phyloP scores from a whole-genome alignment of 2,113 vertebrate genomes.

The Pampusana beccarii region DNA sequence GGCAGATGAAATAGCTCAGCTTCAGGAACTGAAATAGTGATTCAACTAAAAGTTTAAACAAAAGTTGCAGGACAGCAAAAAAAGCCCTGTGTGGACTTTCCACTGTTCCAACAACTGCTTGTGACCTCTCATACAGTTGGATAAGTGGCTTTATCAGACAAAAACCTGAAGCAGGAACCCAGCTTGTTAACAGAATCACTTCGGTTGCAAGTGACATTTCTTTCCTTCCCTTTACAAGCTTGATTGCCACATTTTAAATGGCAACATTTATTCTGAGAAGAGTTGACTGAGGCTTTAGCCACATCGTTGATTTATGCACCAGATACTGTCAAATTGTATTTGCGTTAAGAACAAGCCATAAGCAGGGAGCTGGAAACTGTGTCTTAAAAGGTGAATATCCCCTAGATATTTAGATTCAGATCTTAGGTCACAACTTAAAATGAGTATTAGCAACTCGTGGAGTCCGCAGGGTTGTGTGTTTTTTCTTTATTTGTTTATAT shows the following conservation, averaged over 20 bases:
- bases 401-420: background rate
- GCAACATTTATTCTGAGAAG: slow-evolving; percentile 38
- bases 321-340: background rate
- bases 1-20: background rate
- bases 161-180: slow-evolving; percentile 28
- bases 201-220: slow-evolving; percentile 39
- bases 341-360: background rate
- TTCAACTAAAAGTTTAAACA: slow-evolving; percentile 10
- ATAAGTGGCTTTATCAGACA: slow-evolving; percentile 33
- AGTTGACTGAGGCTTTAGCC: slow-evolving; percentile 10
- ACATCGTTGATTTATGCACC: background rate
- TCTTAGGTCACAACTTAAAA: slow-evolving; percentile 13
- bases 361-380: slow-evolving; percentile 12
- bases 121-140: slow-evolving; percentile 10
- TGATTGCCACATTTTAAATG: slow-evolving; percentile 52
- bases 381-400: slow-evolving; percentile 13
- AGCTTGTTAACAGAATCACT: slow-evolving; percentile 38
- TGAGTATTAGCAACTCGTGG: background rate
- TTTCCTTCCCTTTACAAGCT: slow-evolving; percentile 21
- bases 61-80: background rate
- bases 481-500: too few species aligned
- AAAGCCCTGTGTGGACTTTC: slow-evolving; percentile 36
- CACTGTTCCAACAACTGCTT: background rate
- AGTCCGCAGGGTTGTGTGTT: background rate
- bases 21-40: slow-evolving; percentile 17